phyloP scores from a whole-genome alignment of 2,113 vertebrate species.

The Guaruba guarouba region DNA sequence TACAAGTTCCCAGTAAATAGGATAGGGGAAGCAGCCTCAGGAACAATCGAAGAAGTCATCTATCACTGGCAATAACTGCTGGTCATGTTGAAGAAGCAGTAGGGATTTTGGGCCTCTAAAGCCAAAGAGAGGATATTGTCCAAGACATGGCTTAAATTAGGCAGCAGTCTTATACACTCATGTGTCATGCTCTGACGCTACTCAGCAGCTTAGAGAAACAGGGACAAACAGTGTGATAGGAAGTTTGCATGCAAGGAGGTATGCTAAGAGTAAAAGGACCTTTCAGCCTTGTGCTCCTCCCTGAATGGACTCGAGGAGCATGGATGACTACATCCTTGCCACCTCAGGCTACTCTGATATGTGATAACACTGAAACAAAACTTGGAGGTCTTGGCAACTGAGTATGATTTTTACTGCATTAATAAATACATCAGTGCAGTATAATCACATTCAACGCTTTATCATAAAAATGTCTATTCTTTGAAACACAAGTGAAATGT shows the following conservation, averaged over 20 bases:
- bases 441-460: background rate
- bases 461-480: background rate
- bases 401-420: background rate
- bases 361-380: background rate
- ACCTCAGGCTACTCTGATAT: background rate
- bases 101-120: background rate
- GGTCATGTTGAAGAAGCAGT: background rate
- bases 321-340: background rate
- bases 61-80: background rate
- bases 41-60: background rate
- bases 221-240: background rate
- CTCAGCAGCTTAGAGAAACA: background rate
- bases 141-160: background rate
- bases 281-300: background rate
- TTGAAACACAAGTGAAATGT: background rate
- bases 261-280: background rate
- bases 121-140: background rate
- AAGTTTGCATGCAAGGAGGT: background rate
- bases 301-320: background rate
- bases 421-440: background rate
- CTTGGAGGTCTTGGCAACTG: background rate
- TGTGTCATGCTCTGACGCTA: background rate
- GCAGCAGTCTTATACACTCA: background rate
- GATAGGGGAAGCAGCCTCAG: background rate
- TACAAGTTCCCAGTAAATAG: background rate